Conservation (phyloP, 2,113 vertebrate genomes). For the Mastomys coucha region DNA sequence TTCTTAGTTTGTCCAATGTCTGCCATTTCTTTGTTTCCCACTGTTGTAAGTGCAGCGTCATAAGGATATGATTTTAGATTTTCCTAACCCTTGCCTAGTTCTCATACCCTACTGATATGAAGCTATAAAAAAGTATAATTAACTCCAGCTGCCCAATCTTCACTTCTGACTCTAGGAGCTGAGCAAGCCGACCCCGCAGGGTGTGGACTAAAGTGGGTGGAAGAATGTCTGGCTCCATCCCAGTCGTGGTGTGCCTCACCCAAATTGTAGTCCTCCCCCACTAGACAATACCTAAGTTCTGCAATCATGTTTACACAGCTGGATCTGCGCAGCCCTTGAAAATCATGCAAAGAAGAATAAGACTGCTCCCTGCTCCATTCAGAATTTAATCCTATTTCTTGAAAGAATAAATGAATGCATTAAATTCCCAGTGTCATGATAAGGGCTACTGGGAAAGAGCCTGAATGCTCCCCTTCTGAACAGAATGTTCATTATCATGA, state of each 20-base stretch:
- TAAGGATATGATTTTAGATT: conserved; percentile 48
- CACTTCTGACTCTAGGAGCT: conserved; percentile 60
- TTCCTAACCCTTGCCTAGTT: conserved; percentile 57
- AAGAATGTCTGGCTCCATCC: conserved; percentile 71
- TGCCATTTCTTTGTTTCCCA: conserved; percentile 68
- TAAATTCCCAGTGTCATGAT: conserved; percentile 54
- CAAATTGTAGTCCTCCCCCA: conserved; percentile 58
- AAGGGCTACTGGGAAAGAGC: conserved; percentile 44
- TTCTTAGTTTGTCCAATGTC: conserved; percentile 46
- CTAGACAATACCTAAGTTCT: conserved; percentile 71
- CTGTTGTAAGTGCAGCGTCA: neutral
- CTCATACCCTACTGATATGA: conserved; percentile 47
- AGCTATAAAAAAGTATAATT: conserved; percentile 60
- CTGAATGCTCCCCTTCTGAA: neutral
- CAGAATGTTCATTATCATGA: conserved; percentile 37
- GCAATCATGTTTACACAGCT: conserved; percentile 77
- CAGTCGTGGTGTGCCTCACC: conserved; percentile 61
- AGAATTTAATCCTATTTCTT: conserved; percentile 61
- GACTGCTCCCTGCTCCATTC: conserved; percentile 24
- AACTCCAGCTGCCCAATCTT: conserved; percentile 69
- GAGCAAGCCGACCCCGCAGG: conserved; percentile 54
- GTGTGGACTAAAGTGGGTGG: conserved; percentile 71
- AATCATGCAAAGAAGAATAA: conserved; percentile 52
- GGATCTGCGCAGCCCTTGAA: conserved; percentile 64
- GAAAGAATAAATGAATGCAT: conserved; percentile 61